Conservation (phyloP, 23 tunicate species). For the Trididemnum clinides region DNA sequence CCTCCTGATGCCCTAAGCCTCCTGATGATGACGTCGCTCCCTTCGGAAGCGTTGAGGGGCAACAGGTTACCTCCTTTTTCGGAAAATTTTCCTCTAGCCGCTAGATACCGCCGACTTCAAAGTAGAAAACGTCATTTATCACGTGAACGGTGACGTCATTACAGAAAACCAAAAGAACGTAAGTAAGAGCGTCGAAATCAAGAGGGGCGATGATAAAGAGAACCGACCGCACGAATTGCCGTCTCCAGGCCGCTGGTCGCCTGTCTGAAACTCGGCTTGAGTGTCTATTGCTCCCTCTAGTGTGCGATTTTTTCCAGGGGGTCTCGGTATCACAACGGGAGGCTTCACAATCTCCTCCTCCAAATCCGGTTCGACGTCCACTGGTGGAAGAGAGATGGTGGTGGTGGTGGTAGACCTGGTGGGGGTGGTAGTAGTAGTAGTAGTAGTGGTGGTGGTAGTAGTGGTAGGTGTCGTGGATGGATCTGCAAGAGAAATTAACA, state of each 20-base stretch:
- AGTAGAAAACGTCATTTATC: neutral
- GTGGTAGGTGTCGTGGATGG: neutral
- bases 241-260: neutral
- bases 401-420: no score
- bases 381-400: neutral
- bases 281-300: neutral
- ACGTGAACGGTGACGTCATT: slow-evolving; percentile 13
- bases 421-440: neutral
- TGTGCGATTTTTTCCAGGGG: neutral
- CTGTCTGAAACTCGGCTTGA: neutral
- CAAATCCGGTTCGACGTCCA: neutral
- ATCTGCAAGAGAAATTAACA: neutral
- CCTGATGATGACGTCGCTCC: no score
- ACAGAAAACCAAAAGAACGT: neutral
- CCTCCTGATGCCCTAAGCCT: no score
- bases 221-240: neutral
- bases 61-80: no score
- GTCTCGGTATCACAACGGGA: neutral
- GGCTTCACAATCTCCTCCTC: neutral
- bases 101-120: no score
- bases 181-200: neutral
- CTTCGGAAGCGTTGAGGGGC: no score
- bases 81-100: no score
- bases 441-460: neutral
- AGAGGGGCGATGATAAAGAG: neutral